These are phyloP conservation scores for Melanotaenia trifasciata DNA, from an alignment of 2,797 vertebrate species.

Conservation along the genomic window DNA sequence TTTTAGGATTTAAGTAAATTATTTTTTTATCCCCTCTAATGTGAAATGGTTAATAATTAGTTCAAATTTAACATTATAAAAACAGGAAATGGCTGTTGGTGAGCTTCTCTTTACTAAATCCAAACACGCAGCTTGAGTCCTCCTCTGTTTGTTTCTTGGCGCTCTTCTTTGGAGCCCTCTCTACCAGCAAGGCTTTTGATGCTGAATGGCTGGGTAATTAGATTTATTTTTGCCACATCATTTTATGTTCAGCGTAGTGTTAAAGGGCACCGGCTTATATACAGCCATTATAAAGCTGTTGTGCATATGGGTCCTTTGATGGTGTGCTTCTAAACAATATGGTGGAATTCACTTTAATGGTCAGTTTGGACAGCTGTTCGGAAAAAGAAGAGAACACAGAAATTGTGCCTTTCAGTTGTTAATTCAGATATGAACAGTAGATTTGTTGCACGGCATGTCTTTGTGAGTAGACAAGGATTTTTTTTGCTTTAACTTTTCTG, in stretches of 20 bases:
- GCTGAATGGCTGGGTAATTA: constrained; percentile 76
- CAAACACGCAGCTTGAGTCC: constrained; percentile 54
- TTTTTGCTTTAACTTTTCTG: constrained; percentile 25
- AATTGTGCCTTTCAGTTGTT: constrained; percentile 42
- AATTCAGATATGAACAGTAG: constrained; percentile 47
- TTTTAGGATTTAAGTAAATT: constrained; percentile 18
- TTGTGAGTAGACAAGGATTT: constrained; percentile 18
- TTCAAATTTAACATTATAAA: constrained; percentile 43
- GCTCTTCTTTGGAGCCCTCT: constrained; percentile 58
- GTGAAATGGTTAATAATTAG: constrained; percentile 54
- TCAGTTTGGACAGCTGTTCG: constrained; percentile 55
- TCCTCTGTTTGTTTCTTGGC: constrained; percentile 60
- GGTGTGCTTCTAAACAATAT: constrained; percentile 57
- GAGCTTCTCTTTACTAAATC: constrained; percentile 45
- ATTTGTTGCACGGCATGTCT: constrained; percentile 40
- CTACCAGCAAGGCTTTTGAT: constrained; percentile 62
- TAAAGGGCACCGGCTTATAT: constrained; percentile 76
- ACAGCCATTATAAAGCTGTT: constrained; percentile 73
- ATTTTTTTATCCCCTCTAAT: constrained; percentile 21
- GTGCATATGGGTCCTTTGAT: constrained; percentile 71
- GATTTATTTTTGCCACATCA: constrained; percentile 75
- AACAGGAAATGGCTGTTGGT: constrained; percentile 51
- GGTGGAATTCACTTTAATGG: constrained; percentile 67
- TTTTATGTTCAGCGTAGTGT: constrained; percentile 75
- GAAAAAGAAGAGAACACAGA: constrained; percentile 16